Evolutionary conservation across 2,888 invertebrate genomes (phyloP).

Genomic region (Nomada ferruginata): DNA sequence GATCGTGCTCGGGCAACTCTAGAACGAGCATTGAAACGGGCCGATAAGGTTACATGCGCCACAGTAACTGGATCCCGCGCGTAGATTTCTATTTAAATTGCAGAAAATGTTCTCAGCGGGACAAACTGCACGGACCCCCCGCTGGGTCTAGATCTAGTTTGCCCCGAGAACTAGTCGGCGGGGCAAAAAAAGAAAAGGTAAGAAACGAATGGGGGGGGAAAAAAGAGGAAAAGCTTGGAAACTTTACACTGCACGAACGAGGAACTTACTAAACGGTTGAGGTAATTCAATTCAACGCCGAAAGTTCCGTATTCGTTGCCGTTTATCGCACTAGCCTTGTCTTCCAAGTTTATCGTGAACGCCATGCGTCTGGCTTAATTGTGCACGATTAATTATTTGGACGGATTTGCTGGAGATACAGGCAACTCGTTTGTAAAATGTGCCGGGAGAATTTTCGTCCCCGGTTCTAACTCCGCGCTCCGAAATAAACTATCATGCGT

Average conservation of each 20-base stretch:
- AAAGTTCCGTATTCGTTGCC: conserved; percentile 13
- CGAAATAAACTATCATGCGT: background rate
- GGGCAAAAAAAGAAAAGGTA: background rate
- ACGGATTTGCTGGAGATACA: background rate
- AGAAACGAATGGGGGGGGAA: background rate
- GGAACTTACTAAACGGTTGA: background rate
- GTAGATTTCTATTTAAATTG: conserved; percentile 60
- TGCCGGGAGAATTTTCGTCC: background rate
- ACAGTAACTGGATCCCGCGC: conserved; percentile 55
- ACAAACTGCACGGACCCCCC: conserved; percentile 10
- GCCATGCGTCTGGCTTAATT: background rate
- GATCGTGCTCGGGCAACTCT: conserved; percentile 42
- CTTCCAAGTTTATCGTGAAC: background rate
- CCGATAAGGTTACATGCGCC: conserved; percentile 64
- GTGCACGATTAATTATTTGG: conserved; percentile 22
- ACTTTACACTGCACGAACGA: conserved; percentile 20
- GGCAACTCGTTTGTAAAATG: conserved; percentile 9
- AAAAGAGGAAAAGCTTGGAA: conserved; percentile 17
- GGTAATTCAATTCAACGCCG: conserved; percentile 23
- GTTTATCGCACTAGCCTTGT: conserved; percentile 13
- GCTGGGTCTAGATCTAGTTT: background rate
- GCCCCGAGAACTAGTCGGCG: background rate
- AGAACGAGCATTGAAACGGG: conserved; percentile 59
- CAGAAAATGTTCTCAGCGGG: conserved; percentile 40
- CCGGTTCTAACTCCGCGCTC: background rate